phyloP scores from a whole-genome alignment of 2,797 vertebrate species.

The Balearica regulorum region DNA sequence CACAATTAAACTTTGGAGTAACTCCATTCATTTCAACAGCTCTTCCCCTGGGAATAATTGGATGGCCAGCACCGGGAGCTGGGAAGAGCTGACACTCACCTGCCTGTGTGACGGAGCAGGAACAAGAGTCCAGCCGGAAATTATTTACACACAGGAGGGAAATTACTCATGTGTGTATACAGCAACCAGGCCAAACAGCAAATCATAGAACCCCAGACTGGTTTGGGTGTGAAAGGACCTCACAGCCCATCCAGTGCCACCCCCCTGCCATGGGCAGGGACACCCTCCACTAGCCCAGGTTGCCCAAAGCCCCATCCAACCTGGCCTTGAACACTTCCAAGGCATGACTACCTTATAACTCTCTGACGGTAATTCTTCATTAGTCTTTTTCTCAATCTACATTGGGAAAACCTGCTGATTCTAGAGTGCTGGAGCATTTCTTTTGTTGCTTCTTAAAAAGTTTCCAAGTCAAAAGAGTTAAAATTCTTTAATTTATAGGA shows the following conservation, averaged over 20 bases:
- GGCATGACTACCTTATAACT: too few relatives aligned
- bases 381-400: neutral
- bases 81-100: neutral
- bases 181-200: neutral
- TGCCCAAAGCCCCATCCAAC: too few relatives aligned
- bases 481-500: neutral
- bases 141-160: neutral
- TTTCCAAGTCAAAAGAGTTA: neutral
- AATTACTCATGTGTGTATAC: neutral
- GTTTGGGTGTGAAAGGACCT: too few relatives aligned
- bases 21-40: neutral
- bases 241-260: too few relatives aligned
- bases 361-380: neutral
- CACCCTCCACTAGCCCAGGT: too few relatives aligned
- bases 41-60: neutral
- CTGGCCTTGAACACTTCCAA: too few relatives aligned
- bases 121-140: neutral
- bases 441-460: neutral
- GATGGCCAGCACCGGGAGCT: neutral
- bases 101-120: neutral
- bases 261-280: too few relatives aligned
- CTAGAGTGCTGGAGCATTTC: neutral
- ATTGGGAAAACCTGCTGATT: neutral
- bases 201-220: neutral
- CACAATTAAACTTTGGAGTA: neutral